These are phyloP conservation scores for Deroplatys truncata DNA, from an alignment of 2,888 invertebrate species.

Conservation along the genomic window DNA sequence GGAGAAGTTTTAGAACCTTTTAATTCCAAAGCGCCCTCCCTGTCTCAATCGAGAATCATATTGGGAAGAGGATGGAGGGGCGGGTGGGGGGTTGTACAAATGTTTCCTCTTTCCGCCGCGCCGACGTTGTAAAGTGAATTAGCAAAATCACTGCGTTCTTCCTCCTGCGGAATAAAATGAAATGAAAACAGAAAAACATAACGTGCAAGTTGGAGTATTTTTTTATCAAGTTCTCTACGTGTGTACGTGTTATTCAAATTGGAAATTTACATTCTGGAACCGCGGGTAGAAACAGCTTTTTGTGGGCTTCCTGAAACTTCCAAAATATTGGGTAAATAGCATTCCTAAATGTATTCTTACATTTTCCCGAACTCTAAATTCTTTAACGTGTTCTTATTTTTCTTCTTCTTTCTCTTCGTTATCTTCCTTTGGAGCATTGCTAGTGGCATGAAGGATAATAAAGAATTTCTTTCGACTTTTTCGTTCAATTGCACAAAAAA, in stretches of 20 bases:
- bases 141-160: background rate
- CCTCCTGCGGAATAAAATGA: background rate
- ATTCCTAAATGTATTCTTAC: too few species aligned
- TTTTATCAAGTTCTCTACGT: background rate
- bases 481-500: too few species aligned
- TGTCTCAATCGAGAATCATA: background rate
- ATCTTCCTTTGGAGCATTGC: too few species aligned
- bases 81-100: background rate
- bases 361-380: too few species aligned
- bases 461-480: too few species aligned
- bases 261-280: background rate
- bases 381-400: too few species aligned
- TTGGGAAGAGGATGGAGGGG: background rate
- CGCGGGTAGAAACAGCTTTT: background rate
- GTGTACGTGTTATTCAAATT: background rate
- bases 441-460: too few species aligned
- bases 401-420: too few species aligned
- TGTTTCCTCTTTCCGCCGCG: background rate
- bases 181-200: background rate
- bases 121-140: background rate
- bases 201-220: background rate
- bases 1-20: background rate
- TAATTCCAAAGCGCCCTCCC: background rate
- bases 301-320: background rate
- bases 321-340: too few species aligned